Evolutionary conservation across 2,888 invertebrate genomes (phyloP).

Genomic region (Therioaphis trifolii): DNA sequence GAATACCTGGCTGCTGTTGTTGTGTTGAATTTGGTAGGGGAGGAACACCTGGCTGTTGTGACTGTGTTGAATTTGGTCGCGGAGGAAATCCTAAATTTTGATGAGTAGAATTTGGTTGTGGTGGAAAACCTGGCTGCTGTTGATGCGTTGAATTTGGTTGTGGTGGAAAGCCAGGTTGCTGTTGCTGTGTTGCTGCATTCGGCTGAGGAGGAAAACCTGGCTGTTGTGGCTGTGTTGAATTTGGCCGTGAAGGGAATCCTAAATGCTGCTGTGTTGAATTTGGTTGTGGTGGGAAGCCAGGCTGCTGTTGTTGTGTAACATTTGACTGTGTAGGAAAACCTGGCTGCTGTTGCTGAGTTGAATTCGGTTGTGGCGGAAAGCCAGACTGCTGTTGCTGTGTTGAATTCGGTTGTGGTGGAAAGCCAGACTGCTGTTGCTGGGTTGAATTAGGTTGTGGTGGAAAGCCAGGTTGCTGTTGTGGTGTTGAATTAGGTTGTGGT

Average conservation of each 20-base stretch:
- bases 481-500: background rate
- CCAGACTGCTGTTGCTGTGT: background rate
- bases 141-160: conserved; percentile 39
- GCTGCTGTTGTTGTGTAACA: background rate
- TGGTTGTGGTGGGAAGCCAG: conserved; percentile 5
- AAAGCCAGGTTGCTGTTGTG: conserved; percentile 12
- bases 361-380: conserved; percentile 25
- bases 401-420: conserved; percentile 18
- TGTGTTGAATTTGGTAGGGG: background rate
- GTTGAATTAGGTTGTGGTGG: conserved; percentile 1
- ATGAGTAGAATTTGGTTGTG: conserved; percentile 61
- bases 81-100: conserved; percentile 58
- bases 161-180: conserved; percentile 36
- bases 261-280: background rate
- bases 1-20: conserved; percentile 13
- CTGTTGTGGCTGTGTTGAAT: conserved; percentile 2
- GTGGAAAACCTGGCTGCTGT: conserved; percentile 66
- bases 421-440: background rate
- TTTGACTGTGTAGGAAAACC: background rate
- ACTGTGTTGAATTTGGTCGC: background rate
- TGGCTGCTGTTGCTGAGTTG: conserved; percentile 64
- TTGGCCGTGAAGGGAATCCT: conserved; percentile 56
- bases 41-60: conserved; percentile 5
- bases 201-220: conserved; percentile 16
- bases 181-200: conserved; percentile 62